Evolutionary conservation across 2,797 vertebrate genomes (phyloP).

Genomic region (Aphelocoma californica): DNA sequence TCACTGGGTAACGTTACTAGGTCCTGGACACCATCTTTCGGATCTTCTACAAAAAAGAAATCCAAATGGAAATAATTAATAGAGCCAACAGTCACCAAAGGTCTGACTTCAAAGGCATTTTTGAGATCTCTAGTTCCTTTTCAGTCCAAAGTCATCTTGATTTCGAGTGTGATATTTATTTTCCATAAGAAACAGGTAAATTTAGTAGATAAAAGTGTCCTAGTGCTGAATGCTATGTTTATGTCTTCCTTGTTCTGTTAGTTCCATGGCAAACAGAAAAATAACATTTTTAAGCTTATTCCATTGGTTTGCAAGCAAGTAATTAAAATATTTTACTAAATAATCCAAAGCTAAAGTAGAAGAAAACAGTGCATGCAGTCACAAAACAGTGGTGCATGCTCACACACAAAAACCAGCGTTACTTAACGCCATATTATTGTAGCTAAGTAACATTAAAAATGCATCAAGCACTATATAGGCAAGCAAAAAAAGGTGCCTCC

Average conservation of each 20-base stretch:
- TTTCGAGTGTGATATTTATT: neutral
- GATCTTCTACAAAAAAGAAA: neutral
- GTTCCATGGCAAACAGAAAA: neutral
- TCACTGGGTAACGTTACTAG: neutral
- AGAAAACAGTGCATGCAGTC: neutral
- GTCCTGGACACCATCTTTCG: neutral
- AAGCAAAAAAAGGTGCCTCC: neutral
- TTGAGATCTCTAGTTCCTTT: neutral
- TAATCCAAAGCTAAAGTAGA: neutral
- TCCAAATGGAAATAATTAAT: neutral
- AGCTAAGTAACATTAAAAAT: conserved; percentile 30
- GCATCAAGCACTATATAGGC: neutral
- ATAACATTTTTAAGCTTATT: neutral
- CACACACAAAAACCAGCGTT: neutral
- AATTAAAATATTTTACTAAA: neutral
- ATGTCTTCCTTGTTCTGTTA: too few species aligned
- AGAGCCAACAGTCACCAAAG: neutral
- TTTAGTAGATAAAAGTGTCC: neutral
- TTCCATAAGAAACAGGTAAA: neutral
- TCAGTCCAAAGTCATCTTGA: neutral
- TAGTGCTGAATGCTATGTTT: neutral
- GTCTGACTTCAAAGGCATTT: neutral
- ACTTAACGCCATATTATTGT: neutral
- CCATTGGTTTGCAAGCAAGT: neutral
- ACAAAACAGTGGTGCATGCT: neutral